Conservation (phyloP, 2,888 invertebrate genomes). For the Sicus ferrugineus region DNA sequence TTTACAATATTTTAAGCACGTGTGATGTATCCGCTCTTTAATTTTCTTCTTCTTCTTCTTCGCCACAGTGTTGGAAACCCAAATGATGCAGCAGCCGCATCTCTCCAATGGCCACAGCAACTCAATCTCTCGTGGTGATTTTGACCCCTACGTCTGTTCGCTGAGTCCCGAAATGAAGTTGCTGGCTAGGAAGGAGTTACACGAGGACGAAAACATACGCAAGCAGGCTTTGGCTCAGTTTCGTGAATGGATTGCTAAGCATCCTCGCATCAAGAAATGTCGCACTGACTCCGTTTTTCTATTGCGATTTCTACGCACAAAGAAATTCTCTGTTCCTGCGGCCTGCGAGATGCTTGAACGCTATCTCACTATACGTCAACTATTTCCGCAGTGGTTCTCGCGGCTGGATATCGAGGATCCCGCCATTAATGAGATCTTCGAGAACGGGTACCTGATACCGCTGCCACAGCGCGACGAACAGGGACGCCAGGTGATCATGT, state of each 20-base stretch:
- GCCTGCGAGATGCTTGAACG: constrained; percentile 88
- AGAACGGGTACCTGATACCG: constrained; percentile 80
- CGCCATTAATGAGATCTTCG: constrained; percentile 80
- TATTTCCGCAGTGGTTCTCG: constrained; percentile 87
- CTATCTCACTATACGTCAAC: constrained; percentile 83
- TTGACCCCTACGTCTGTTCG: constrained; percentile 61
- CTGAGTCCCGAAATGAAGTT: constrained; percentile 66
- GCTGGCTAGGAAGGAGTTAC: constrained; percentile 75
- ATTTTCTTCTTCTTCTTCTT: constrained; percentile 25
- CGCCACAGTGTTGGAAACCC: constrained; percentile 62
- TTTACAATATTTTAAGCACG: not conserved
- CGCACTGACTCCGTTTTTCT: constrained; percentile 85
- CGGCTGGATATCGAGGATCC: constrained; percentile 82
- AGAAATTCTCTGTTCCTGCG: constrained; percentile 86
- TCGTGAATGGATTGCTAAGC: constrained; percentile 83
- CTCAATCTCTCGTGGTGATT: too few relatives aligned
- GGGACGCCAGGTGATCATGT: constrained; percentile 81
- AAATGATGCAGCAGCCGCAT: constrained; percentile 57
- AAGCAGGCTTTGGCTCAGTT: constrained; percentile 80
- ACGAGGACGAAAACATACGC: constrained; percentile 80
- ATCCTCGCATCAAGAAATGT: constrained; percentile 82
- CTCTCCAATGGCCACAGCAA: constrained; percentile 50
- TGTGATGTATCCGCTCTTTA: not conserved
- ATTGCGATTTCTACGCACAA: constrained; percentile 83
- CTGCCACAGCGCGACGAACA: constrained; percentile 76